Percentiles rank a stretch among this genome's conserved stretches.
These are phyloP conservation scores for Doris montereyensis DNA, from an alignment of 2,888 invertebrate genomes.

Conservation along the genomic window DNA sequence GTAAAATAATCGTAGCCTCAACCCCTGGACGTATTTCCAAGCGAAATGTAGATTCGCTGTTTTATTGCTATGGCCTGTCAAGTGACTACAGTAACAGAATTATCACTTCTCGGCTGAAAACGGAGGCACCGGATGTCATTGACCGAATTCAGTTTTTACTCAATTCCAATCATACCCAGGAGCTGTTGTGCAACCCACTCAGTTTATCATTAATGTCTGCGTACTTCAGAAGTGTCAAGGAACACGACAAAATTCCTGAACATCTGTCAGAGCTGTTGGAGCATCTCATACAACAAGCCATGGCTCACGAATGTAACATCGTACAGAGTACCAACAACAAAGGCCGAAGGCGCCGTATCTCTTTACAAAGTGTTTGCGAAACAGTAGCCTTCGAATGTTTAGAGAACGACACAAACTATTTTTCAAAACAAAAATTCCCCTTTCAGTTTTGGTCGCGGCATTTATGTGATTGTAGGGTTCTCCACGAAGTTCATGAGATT, in stretches of 20 bases:
- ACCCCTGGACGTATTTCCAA: slow-evolving; percentile 43
- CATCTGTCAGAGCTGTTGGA: slow-evolving; percentile 41
- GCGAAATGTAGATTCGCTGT: slow-evolving; percentile 45
- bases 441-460: slow-evolving; percentile 45
- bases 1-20: slow-evolving; percentile 43
- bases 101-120: slow-evolving; percentile 40
- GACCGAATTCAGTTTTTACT: slow-evolving; percentile 43
- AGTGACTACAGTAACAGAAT: slow-evolving; percentile 46
- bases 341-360: slow-evolving; percentile 21
- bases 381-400: slow-evolving; percentile 48
- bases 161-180: slow-evolving; percentile 42
- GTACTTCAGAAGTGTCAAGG: slow-evolving; percentile 42
- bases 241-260: slow-evolving; percentile 40
- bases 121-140: slow-evolving; percentile 40
- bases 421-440: slow-evolving; percentile 46
- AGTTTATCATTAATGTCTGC: slow-evolving; percentile 43
- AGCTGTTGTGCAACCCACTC: slow-evolving; percentile 47
- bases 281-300: slow-evolving; percentile 39
- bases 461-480: slow-evolving; percentile 46
- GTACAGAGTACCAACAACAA: neutral
- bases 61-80: slow-evolving; percentile 48
- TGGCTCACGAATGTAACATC: slow-evolving; percentile 34
- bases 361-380: slow-evolving; percentile 42
- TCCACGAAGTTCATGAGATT: slow-evolving; percentile 48
- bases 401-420: slow-evolving; percentile 46